These are phyloP conservation scores for Brachynemurus nebulosus DNA, from an alignment of 2,888 invertebrate genomes.

Conservation along the genomic window DNA sequence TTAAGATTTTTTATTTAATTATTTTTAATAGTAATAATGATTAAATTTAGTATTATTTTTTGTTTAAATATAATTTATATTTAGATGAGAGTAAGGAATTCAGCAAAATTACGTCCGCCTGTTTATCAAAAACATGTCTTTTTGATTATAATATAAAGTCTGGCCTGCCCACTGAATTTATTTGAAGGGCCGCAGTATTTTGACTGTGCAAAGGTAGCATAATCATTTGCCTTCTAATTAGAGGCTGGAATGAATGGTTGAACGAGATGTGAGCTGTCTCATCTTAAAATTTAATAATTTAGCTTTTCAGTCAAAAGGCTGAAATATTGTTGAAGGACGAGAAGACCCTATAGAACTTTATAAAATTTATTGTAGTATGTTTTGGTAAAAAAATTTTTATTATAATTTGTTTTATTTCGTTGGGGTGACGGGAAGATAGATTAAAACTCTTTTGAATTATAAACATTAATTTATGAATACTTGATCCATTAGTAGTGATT, in stretches of 20 bases:
- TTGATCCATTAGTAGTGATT: constrained; percentile 21
- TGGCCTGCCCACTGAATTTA: constrained; percentile 55
- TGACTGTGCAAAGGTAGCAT: constrained; percentile 72
- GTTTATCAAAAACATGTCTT: constrained; percentile 70
- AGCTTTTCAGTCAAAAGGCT: constrained; percentile 49
- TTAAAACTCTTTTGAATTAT: constrained; percentile 37
- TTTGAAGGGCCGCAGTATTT: constrained; percentile 65
- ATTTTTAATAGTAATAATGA: constrained; percentile 37
- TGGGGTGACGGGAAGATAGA: constrained; percentile 51
- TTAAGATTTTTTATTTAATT: constrained; percentile 32
- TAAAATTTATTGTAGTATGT: constrained; percentile 30
- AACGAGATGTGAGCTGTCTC: constrained; percentile 50
- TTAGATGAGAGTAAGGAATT: constrained; percentile 41
- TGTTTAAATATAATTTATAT: constrained; percentile 27
- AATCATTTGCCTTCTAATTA: constrained; percentile 70
- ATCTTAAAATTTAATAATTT: constrained; percentile 38
- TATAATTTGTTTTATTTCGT: constrained; percentile 36
- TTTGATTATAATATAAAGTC: constrained; percentile 47
- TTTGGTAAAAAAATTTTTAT: constrained; percentile 26
- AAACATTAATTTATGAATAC: constrained; percentile 29
- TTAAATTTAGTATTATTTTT: constrained; percentile 40
- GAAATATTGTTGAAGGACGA: constrained; percentile 53
- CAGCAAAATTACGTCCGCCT: constrained; percentile 51
- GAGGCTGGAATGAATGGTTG: constrained; percentile 63
- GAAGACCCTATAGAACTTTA: constrained; percentile 68